A percentile compares a stretch with the other conserved stretches of the same genome.
phyloP scores from a whole-genome alignment of 92 coral and sea anemone species.

The Parazoanthus swiftii region DNA sequence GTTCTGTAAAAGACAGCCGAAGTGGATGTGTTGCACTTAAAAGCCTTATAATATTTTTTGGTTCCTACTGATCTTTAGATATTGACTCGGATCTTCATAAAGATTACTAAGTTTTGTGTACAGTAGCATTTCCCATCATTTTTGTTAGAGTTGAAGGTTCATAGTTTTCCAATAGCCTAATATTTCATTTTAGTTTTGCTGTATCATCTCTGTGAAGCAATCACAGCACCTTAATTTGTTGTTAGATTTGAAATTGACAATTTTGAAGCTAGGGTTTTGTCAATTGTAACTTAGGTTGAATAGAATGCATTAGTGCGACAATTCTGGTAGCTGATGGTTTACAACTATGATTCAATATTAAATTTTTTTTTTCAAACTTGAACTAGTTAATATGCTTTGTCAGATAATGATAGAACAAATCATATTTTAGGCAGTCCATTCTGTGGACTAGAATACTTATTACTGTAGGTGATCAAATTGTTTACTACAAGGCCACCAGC shows the following conservation, averaged over 20 bases:
- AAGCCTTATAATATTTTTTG: not conserved
- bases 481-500: not conserved
- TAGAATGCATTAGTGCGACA: not conserved
- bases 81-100: not conserved
- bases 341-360: too few relatives aligned
- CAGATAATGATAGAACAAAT: not conserved
- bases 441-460: not conserved
- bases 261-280: too few relatives aligned
- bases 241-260: not conserved
- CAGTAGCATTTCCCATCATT: not conserved
- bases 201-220: not conserved
- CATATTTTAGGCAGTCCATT: not conserved
- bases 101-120: not conserved
- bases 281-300: too few relatives aligned
- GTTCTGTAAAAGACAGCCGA: not conserved
- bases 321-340: not conserved
- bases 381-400: not conserved
- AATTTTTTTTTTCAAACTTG: not conserved
- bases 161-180: not conserved
- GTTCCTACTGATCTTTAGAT: not conserved
- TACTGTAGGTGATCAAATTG: not conserved
- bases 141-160: not conserved
- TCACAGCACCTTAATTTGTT: not conserved
- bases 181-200: not conserved
- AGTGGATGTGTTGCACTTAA: not conserved